Evolutionary conservation across 53 echinoderm and acorn worm species (phyloP).

Genomic region (Zoroaster sp.): DNA sequence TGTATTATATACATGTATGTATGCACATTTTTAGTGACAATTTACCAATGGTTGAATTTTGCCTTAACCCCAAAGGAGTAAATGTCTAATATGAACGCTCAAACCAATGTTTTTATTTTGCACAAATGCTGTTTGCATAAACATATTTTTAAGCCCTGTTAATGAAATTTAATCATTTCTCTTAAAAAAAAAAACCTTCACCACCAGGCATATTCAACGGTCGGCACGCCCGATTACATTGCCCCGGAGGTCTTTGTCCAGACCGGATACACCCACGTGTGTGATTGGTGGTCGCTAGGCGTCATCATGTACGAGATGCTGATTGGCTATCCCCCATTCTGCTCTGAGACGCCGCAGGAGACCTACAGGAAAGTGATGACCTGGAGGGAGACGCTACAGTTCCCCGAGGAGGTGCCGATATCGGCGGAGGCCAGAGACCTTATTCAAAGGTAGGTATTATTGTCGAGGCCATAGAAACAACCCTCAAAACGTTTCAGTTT

Average conservation of each 20-base stretch:
- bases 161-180: too few species aligned
- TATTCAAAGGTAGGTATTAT: conserved; percentile 69
- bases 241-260: conserved; percentile 98
- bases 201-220: conserved; percentile 99
- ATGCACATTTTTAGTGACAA: too few species aligned
- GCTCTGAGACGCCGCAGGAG: conserved; percentile 99
- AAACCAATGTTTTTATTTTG: too few species aligned
- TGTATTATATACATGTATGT: too few species aligned
- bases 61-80: too few species aligned
- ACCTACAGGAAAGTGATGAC: conserved; percentile 98
- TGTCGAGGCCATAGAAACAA: too few species aligned
- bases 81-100: too few species aligned
- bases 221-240: conserved; percentile 99
- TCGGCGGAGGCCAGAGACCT: conserved; percentile 76
- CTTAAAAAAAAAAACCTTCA: too few species aligned
- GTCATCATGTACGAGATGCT: conserved; percentile 99
- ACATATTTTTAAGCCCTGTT: too few species aligned
- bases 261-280: conserved; percentile 89
- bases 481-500: too few species aligned
- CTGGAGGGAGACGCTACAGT: conserved; percentile 94
- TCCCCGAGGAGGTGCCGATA: conserved; percentile 93
- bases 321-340: conserved; percentile 99
- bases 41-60: too few species aligned
- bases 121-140: too few species aligned
- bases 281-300: conserved; percentile 99